Conservation (phyloP, 2,888 invertebrate genomes). For the Tachina grossa region DNA sequence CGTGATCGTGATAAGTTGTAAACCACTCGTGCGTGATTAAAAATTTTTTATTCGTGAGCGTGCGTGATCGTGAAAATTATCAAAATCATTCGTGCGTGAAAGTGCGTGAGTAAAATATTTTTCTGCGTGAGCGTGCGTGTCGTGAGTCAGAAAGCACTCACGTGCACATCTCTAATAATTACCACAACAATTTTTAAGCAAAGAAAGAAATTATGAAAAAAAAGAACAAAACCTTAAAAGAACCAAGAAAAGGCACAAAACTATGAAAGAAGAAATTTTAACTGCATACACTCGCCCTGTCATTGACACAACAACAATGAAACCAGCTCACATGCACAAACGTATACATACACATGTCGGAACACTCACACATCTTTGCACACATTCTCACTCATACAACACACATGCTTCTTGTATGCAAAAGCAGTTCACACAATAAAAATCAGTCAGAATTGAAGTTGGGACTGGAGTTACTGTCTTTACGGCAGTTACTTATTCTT, state of each 20-base stretch:
- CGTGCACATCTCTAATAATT: no score
- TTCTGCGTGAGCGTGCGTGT: no score
- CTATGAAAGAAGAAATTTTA: constrained; percentile 44
- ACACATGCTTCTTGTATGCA: not conserved
- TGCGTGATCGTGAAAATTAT: no score
- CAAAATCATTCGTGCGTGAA: no score
- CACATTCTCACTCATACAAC: not conserved
- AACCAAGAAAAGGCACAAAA: constrained; percentile 52
- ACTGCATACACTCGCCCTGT: constrained; percentile 41
- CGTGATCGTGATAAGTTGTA: no score
- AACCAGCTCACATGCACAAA: constrained; percentile 26
- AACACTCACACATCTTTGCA: not conserved
- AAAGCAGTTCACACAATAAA: constrained; percentile 31
- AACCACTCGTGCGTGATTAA: no score
- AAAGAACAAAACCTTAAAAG: constrained; percentile 24
- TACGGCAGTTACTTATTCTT: constrained; percentile 6
- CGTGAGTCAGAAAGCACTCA: no score
- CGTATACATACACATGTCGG: not conserved
- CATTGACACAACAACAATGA: constrained; percentile 39
- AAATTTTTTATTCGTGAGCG: no score
- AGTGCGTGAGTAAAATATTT: no score
- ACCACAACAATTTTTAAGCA: constrained; percentile 67
- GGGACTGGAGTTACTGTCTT: constrained; percentile 13
- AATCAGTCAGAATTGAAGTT: constrained; percentile 39
- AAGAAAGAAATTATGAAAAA: constrained; percentile 44